Conservation (phyloP, 2,888 invertebrate genomes). For the Cremastinae sp. region DNA sequence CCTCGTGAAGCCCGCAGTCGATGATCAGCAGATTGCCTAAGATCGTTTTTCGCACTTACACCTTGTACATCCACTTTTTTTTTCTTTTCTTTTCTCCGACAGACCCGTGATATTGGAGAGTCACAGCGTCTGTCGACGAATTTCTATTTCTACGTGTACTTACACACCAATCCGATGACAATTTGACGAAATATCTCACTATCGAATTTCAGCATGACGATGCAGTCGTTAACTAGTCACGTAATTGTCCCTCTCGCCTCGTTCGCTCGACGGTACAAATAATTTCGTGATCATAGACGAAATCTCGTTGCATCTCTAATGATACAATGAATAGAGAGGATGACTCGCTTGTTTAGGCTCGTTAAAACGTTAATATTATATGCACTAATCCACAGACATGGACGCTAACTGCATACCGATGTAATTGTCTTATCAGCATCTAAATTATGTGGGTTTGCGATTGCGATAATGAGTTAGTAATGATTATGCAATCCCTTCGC, state of each 20-base stretch:
- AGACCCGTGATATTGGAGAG: neutral
- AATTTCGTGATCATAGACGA: slow-evolving; percentile 40
- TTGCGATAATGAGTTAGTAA: slow-evolving; percentile 6
- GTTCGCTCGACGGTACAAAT: slow-evolving; percentile 26
- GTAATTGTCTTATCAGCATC: slow-evolving; percentile 19
- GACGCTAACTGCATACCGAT: slow-evolving; percentile 4
- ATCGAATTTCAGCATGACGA: slow-evolving; percentile 72
- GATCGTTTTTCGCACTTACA: slow-evolving; percentile 19
- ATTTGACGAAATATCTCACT: slow-evolving; percentile 74
- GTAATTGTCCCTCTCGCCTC: slow-evolving; percentile 21
- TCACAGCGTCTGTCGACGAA: neutral
- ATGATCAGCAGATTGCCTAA: slow-evolving; percentile 77
- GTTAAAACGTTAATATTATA: slow-evolving; percentile 10
- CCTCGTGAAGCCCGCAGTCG: slow-evolving; percentile 78
- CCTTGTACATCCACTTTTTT: neutral
- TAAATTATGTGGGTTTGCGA: slow-evolving; percentile 1
- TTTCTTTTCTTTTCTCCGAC: neutral
- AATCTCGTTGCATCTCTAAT: slow-evolving; percentile 50
- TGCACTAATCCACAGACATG: neutral
- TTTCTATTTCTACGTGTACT: slow-evolving; percentile 65
- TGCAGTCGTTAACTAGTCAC: slow-evolving; percentile 12
- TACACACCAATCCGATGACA: slow-evolving; percentile 76
- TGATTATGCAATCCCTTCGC: slow-evolving; percentile 12
- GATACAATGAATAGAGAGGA: slow-evolving; percentile 25
- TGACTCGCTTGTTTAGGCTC: slow-evolving; percentile 16